Evolutionary conservation across 2,113 vertebrate species (phyloP), one percentile per base, ranked within the genome.

Genomic region (Podarcis cretensis): DNA sequence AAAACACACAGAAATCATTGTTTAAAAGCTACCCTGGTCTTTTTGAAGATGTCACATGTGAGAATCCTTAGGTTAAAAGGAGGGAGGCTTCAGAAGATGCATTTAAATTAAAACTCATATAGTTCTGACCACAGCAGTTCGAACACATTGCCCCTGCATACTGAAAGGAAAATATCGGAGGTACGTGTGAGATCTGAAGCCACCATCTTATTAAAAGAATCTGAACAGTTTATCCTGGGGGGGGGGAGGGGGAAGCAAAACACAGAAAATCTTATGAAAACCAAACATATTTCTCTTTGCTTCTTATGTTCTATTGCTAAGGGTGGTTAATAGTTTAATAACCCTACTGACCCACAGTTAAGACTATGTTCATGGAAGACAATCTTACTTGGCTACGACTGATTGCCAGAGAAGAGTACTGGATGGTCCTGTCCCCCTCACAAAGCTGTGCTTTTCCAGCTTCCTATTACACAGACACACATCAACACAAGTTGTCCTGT

Each of bases 1-100:
- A 32, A 20, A 54, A 66, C 14, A 78, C 54, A 89, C n/a, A 37
- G 68, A 90, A 10, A 12, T 83, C 73, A 77, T 68, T 81, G 85
- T 89, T 93, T 90, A 89, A 92, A 87, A 59, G 86, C 13, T 25
- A 74, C 59, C 73, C 73, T 65, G 23, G 2, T 30, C 54, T 93
- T 21, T 48, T 88, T 80, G 20, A 87, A 87, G 76, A 91, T 71
- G 81, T 65, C 69, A 88, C 16, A 84, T 91, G 35, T 74, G 87
- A 40, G 48, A 84, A 48, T n/a, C 37, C 81, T 88, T 93, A 85
- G 87, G 88, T 90, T 79, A 91, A 84, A 91, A 65, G 30, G 37
- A 90, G 30, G 40, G 66, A 23, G 77, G 54, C 37, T 66, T 87
- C 35, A 84, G 74, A 89, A 92, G 76, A 89, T 43, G 48, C 77